Conservation (phyloP, 2,888 invertebrate species). For the Sphinx pinastri region DNA sequence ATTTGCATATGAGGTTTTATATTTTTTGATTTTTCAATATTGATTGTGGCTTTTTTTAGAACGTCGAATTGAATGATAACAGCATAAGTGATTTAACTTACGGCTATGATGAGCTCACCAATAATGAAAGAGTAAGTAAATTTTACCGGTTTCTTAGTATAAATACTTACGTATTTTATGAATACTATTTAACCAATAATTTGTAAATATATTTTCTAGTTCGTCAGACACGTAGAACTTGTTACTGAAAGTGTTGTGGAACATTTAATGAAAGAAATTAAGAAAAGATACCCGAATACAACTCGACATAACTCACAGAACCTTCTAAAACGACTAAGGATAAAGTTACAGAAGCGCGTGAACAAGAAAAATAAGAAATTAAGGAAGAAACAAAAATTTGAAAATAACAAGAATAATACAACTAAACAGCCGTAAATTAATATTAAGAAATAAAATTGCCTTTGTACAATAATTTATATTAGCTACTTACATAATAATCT, state of each 20-base stretch:
- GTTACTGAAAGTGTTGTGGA: constrained; percentile 52
- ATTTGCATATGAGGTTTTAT: neutral
- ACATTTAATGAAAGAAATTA: constrained; percentile 49
- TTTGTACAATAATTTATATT: neutral
- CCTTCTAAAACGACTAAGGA: constrained; percentile 27
- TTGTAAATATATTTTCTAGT: constrained; percentile 43
- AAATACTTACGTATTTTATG: no score
- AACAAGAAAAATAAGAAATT: constrained; percentile 3
- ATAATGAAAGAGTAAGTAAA: constrained; percentile 25
- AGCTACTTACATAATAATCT: no score
- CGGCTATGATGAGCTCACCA: constrained; percentile 2
- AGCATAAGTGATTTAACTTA: constrained; percentile 4
- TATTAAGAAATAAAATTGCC: neutral
- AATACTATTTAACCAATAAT: no score
- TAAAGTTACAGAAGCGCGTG: constrained; percentile 34
- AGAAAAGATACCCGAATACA: constrained; percentile 37
- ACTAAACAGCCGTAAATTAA: neutral
- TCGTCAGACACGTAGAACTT: constrained; percentile 49
- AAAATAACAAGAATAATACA: neutral
- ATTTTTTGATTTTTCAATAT: neutral
- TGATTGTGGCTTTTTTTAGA: constrained; percentile 3
- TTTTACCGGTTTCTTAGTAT: constrained; percentile 30
- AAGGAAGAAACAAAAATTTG: neutral
- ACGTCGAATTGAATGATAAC: neutral
- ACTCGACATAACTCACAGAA: neutral